Percentiles rank a stretch among this genome's conserved stretches.
Conservation (phyloP, 2,797 vertebrate species). For the Sebastes matsubarae region DNA sequence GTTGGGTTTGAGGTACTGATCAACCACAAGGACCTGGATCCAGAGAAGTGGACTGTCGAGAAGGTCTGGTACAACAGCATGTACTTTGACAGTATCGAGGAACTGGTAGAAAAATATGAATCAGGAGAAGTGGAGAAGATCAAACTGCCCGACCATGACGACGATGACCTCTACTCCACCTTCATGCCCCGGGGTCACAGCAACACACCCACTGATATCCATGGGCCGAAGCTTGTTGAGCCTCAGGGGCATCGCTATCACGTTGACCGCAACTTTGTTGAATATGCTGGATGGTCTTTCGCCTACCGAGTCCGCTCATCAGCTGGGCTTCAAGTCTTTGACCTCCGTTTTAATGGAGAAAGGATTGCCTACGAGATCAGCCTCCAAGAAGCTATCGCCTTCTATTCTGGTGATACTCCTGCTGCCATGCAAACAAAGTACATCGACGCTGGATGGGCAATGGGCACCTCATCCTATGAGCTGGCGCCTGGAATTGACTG, state of each 20-base stretch:
- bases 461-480: constrained; percentile 88
- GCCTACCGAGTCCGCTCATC: constrained; percentile 89
- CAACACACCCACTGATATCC: constrained; percentile 64
- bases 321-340: constrained; percentile 90
- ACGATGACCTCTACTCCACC: constrained; percentile 84
- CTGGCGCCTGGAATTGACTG: constrained; percentile 92
- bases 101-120: constrained; percentile 84
- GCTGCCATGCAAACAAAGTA: constrained; percentile 95
- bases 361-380: constrained; percentile 92
- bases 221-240: constrained; percentile 88
- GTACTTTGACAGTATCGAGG: constrained; percentile 85
- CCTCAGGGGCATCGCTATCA: constrained; percentile 86
- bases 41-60: constrained; percentile 83
- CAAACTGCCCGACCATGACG: constrained; percentile 67
- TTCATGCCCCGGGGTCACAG: constrained; percentile 85
- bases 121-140: constrained; percentile 70
- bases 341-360: constrained; percentile 88
- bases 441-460: constrained; percentile 90
- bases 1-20: constrained; percentile 91
- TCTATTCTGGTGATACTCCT: constrained; percentile 90
- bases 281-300: constrained; percentile 92
- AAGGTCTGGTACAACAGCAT: constrained; percentile 91
- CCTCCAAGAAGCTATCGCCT: constrained; percentile 91
- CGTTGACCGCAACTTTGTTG: constrained; percentile 83
- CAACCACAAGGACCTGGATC: constrained; percentile 84